Evolutionary conservation across 2,888 invertebrate species (phyloP), one percentile per base, ranked within the genome.

Genomic region (Hemithea aestivaria): DNA sequence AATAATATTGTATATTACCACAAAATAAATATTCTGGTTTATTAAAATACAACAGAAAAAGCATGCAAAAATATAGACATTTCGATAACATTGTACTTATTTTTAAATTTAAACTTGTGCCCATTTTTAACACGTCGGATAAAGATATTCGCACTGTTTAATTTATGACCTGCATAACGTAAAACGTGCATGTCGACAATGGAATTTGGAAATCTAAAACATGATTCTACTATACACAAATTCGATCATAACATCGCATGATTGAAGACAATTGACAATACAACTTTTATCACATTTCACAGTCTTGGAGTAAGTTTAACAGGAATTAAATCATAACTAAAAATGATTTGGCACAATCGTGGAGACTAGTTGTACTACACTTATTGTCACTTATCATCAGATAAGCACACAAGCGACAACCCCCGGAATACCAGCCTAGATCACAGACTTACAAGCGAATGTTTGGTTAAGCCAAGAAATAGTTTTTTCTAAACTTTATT

Each of bases 401-500:
- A 81, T 80, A 82, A 76, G 77, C 50, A 58, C 75, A 76, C 61
- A 76, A 83, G 81, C 51, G 32, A 58, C 48, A 27, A 59, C 60
- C 54, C 58, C 53, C 59, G 51, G 60, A 63, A 62, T 53, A 62
- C 61, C 55, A 63, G 65, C 61, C 61, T 67, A 66, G 54, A 62
- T 66, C 66, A 69, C 66, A 71, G 62, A 63, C 48, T 51, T 53
- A 56, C 53, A 55, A 57, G 56, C 49, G 53, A 62, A 65, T 66
- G 53, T 62, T 67, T 60, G 51, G 36, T 45, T 50, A 53, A 34
- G 36, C 34, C 51, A 56, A 51, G 57, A 61, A 62, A 61, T 58
- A 58, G 47, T 58, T 84, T 73, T 85, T 35, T 79, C 80, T n/a
- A n/a, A 40, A 88, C 87, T 76, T 84, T 88, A 57, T 89, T 89